Evolutionary conservation across 2,888 invertebrate genomes (phyloP).

Genomic region (Clusia tigrina): DNA sequence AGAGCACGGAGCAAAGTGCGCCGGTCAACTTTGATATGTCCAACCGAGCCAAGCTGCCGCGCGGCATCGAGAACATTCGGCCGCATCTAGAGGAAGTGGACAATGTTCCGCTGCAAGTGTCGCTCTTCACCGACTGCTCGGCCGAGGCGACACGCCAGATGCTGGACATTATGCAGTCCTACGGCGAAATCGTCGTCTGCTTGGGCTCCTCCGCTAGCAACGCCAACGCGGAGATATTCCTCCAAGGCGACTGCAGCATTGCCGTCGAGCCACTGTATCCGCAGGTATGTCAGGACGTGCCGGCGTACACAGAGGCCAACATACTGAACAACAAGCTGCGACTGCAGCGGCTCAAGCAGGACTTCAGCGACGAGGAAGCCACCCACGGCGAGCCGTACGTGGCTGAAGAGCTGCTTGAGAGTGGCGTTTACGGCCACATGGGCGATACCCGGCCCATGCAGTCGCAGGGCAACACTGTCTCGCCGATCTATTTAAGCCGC

Average conservation of each 20-base stretch:
- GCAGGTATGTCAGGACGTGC: slow-evolving; percentile 69
- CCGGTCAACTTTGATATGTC: slow-evolving; percentile 93
- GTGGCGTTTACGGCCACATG: slow-evolving; percentile 40
- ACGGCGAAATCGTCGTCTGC: slow-evolving; percentile 94
- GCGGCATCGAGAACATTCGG: slow-evolving; percentile 95
- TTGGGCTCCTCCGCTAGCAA: slow-evolving; percentile 88
- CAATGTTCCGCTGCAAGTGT: slow-evolving; percentile 96
- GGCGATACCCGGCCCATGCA: slow-evolving; percentile 55
- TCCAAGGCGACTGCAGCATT: slow-evolving; percentile 91
- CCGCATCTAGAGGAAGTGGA: slow-evolving; percentile 95
- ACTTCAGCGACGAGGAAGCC: slow-evolving; percentile 17
- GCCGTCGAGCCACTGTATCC: slow-evolving; percentile 94
- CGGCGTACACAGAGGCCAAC: slow-evolving; percentile 62
- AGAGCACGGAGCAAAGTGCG: slow-evolving; percentile 89
- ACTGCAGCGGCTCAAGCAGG: slow-evolving; percentile 39
- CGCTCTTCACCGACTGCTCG: slow-evolving; percentile 96
- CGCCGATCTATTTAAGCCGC: slow-evolving; percentile 84
- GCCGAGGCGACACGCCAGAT: slow-evolving; percentile 90
- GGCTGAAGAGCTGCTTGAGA: slow-evolving; percentile 51
- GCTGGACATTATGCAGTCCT: slow-evolving; percentile 93
- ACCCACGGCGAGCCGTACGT: slow-evolving; percentile 30
- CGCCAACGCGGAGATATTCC: slow-evolving; percentile 89
- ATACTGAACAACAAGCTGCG: slow-evolving; percentile 60
- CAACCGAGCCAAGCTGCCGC: slow-evolving; percentile 91
- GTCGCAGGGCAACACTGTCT: slow-evolving; percentile 59